These are phyloP conservation scores for Eptesicus fuscus DNA, from an alignment of 2,113 vertebrate genomes.

Conservation along the genomic window DNA sequence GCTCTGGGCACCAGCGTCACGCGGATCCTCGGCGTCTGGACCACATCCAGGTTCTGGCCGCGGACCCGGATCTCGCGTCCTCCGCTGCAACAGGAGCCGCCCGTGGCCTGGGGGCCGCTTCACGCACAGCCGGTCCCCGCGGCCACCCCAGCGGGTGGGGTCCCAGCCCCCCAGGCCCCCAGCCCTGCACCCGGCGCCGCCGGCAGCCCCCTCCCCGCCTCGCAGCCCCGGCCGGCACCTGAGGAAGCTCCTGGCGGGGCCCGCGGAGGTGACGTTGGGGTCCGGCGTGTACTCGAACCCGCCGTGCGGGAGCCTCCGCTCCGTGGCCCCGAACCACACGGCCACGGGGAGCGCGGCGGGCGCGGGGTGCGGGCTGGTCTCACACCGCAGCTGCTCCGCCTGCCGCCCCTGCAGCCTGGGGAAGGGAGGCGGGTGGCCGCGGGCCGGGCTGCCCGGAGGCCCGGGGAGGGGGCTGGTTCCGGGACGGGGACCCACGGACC, in stretches of 20 bases:
- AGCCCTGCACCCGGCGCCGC: background rate
- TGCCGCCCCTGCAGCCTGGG: conserved; percentile 85
- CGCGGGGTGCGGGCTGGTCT: conserved; percentile 85
- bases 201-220: too few relatives aligned
- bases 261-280: conserved; percentile 90
- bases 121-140: background rate
- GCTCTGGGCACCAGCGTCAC: too few relatives aligned
- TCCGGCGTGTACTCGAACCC: conserved; percentile 90
- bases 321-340: conserved; percentile 86
- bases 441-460: too few relatives aligned
- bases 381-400: conserved; percentile 85
- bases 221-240: conserved; percentile 77
- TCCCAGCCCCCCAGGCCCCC: too few relatives aligned
- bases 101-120: background rate
- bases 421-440: background rate
- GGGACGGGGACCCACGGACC: background rate
- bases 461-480: too few relatives aligned
- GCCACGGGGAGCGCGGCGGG: conserved; percentile 85
- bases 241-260: conserved; percentile 92
- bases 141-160: background rate
- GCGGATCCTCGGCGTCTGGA: conserved; percentile 91
- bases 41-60: conserved; percentile 94
- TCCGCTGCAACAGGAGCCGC: conserved; percentile 83
- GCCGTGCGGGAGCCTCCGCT: conserved; percentile 82
- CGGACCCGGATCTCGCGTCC: conserved; percentile 89